Base-by-base conservation (phyloP, 1,140 invertebrate species). In the Zaprionus inermis region DNA sequence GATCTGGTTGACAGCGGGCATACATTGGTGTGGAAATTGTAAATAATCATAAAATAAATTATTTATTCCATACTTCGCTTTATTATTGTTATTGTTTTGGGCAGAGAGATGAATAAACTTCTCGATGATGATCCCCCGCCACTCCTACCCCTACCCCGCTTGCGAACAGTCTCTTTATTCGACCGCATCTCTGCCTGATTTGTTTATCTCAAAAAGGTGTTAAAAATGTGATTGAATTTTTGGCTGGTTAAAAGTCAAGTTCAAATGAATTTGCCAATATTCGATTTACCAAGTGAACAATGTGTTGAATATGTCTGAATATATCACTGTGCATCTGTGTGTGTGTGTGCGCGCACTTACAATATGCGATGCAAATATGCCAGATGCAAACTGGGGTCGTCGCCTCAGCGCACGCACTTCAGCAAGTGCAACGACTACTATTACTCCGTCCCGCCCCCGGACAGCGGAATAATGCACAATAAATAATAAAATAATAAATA, bases 391-490 rank as follows among this genome's bases (percentile, higher is more conserved):
- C 14, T 36, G 64, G 38, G 64, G 64, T 66, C 64, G 38, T 66
- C 54, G 64, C 38, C 64, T 46, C 28, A n/a, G 10, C 2, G n/a
- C 14, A 54, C 22, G 49, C 49, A 54, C 49, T 22, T 54, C 61
- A 54, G 49, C 46, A 51, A 51, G 60, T 63, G 60, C 61, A 64
- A 64, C 49, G 61, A 54, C 61, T 64, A 54, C 61, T 64, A 64
- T 64, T 49, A 38, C 16, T 28, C 30, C 9, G 24, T 7, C 6
- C 16, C 11, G 11, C 36, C 16, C 16, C 9, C 2, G 3, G 0
- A n/a, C 4, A 28, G 24, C 24, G 5, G 24, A 28, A 28, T 28
- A 28, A 28, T 20, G 49, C 24, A 52, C 22, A 54, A 52, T 57
- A 54, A 38, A 30, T 54, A 54, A 30, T 24, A 54, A 54, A 38